Evolutionary conservation across 2,888 invertebrate species (phyloP).

Genomic region (Apamea sordens): DNA sequence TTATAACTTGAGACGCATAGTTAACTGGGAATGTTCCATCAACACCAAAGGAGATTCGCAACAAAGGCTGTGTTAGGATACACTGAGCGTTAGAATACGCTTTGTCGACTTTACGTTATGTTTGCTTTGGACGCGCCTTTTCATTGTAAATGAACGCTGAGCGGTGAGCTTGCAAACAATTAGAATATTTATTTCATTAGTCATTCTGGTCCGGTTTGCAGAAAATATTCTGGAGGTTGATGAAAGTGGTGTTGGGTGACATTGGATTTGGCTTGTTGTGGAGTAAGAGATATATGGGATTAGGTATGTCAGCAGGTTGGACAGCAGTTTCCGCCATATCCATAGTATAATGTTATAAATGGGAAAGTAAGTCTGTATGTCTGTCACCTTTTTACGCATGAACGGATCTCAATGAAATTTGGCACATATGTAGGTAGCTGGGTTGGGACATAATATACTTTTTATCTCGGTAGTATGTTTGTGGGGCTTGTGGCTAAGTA

Average conservation of each 20-base stretch:
- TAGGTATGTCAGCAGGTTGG: neutral
- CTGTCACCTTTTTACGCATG: no score
- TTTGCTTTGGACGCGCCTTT: constrained; percentile 74
- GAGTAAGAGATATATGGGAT: neutral
- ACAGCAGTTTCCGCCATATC: no score
- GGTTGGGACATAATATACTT: no score
- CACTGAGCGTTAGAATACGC: constrained; percentile 77
- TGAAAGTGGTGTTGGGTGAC: constrained; percentile 10
- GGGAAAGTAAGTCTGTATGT: no score
- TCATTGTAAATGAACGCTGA: constrained; percentile 63
- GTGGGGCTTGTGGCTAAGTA: no score
- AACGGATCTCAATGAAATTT: no score
- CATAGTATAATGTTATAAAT: no score
- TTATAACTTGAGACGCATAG: constrained; percentile 56
- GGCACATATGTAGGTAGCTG: no score
- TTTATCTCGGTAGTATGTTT: no score
- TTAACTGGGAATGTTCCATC: constrained; percentile 73
- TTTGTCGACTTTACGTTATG: constrained; percentile 76
- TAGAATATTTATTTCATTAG: constrained; percentile 67
- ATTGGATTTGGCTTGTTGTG: neutral
- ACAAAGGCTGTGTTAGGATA: constrained; percentile 79
- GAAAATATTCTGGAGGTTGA: constrained; percentile 36
- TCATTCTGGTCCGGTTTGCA: constrained; percentile 39
- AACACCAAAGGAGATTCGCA: constrained; percentile 76
- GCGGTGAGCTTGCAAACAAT: constrained; percentile 58